Evolutionary conservation across 1,140 invertebrate species (phyloP).

Genomic region (Magallana gigas): DNA sequence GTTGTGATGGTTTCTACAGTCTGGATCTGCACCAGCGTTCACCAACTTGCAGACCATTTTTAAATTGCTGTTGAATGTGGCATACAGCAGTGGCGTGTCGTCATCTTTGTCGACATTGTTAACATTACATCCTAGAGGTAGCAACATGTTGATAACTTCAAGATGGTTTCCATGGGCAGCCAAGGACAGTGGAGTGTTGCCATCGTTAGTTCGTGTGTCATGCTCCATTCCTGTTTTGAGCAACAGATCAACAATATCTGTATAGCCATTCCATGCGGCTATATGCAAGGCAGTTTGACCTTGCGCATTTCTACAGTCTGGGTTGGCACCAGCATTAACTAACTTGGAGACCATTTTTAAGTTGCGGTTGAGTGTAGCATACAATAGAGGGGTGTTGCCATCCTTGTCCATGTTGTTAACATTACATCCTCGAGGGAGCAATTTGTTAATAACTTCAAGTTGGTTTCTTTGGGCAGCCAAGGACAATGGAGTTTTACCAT

Average conservation of each 20-base stretch:
- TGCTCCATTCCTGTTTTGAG: conserved; percentile 60
- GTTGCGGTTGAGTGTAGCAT: conserved; percentile 72
- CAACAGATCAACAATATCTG: conserved; percentile 59
- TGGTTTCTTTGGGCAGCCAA: conserved; percentile 69
- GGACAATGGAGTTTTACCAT: conserved; percentile 70
- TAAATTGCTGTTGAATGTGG: conserved; percentile 70
- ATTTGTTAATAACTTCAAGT: conserved; percentile 58
- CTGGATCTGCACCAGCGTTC: conserved; percentile 68
- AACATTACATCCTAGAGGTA: conserved; percentile 70
- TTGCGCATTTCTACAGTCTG: conserved; percentile 62
- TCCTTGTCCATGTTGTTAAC: conserved; percentile 74
- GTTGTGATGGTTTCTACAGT: conserved; percentile 61
- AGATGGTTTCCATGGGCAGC: conserved; percentile 68
- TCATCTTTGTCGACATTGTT: conserved; percentile 73
- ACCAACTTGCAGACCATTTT: conserved; percentile 63
- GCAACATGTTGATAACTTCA: conserved; percentile 62
- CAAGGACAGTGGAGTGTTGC: conserved; percentile 70
- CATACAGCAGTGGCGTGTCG: conserved; percentile 73
- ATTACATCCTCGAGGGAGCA: conserved; percentile 69
- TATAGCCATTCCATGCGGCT: conserved; percentile 71
- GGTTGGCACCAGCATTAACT: conserved; percentile 68
- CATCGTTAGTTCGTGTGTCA: conserved; percentile 65
- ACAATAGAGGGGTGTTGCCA: conserved; percentile 70
- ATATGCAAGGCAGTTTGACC: conserved; percentile 69
- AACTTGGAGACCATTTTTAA: conserved; percentile 61